Base-by-base conservation (phyloP, 2,797 vertebrate genomes). In the Microctenopoma lineatum region DNA sequence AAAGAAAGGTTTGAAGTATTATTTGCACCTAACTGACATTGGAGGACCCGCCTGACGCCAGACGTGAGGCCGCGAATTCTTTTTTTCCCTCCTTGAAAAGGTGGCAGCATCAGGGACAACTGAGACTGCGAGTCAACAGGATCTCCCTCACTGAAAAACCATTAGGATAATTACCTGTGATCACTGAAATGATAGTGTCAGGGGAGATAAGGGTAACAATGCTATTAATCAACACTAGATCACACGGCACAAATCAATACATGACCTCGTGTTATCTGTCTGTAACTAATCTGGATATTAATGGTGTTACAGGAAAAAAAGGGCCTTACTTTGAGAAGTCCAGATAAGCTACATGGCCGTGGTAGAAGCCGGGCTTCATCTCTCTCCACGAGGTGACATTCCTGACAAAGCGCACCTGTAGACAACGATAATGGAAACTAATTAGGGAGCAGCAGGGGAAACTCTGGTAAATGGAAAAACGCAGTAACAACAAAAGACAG, bases 351-450 rank as follows among this genome's bases (percentile, higher is more conserved):
- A 99, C 75, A 15, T 98, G 97, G 79, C 97, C 97, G 0, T 99
- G 97, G 93, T 97, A 99, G 93, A 99, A 98, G 38, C 95, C 96
- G 8, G 97, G 97, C 79, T 98, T 98, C 97, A 96, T 99, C 89
- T 96, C 96, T 86, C 92, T 96, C 97, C 97, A 98, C 5, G 95
- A 92, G 32, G 96, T 98, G 91, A 98, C 95, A 5, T 98, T 99
- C 92, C 94, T 96, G 87, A 98, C 96, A 90, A 99, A 98, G 41
- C 97, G 95, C 59, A 97, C 94, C 97, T 98, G 91, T n/a, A 86
- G 83, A 53, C 71, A 47, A 50, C 84, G 80, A 87, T 80, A 83
- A 84, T 52, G 65, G 55, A 64, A 69, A 71, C 21, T 68, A 44
- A 84, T 72, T 73, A 76, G 0, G 1, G 55, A 72, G 59, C 44